Evolutionary conservation across 2,888 invertebrate genomes (phyloP).

Genomic region (Tiliacea citrago): DNA sequence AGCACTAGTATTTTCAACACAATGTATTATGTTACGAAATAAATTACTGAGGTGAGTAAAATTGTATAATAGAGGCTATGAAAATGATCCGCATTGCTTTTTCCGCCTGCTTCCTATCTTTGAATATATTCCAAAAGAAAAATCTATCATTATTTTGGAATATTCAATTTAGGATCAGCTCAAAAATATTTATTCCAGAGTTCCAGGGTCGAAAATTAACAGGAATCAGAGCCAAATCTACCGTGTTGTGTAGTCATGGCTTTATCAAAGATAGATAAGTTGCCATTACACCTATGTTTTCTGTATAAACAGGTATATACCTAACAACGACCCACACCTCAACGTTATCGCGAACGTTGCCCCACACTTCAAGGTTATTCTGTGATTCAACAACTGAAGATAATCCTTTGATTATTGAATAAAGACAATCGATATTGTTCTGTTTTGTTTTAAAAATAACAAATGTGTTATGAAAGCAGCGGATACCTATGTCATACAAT

Average conservation of each 20-base stretch:
- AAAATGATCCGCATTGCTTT: too few relatives aligned
- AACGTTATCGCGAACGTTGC: slow-evolving; percentile 32
- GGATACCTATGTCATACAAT: neutral
- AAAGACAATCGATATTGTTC: slow-evolving; percentile 18
- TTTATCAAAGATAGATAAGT: slow-evolving; percentile 12
- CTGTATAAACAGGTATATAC: neutral
- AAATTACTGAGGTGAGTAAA: too few relatives aligned
- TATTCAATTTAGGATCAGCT: too few relatives aligned
- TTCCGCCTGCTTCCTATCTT: too few relatives aligned
- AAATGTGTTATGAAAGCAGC: neutral
- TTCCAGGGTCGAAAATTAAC: too few relatives aligned
- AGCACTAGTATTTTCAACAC: too few relatives aligned
- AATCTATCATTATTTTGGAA: too few relatives aligned
- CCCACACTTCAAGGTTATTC: slow-evolving; percentile 11
- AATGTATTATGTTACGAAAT: too few relatives aligned
- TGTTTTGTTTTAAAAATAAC: slow-evolving; percentile 13
- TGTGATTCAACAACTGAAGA: slow-evolving; percentile 13
- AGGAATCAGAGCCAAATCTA: too few relatives aligned
- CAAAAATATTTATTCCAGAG: neutral
- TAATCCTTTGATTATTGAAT: slow-evolving; percentile 17
- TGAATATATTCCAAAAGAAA: too few relatives aligned
- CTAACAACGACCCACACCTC: neutral
- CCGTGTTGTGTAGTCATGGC: neutral
- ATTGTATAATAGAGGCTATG: too few relatives aligned
- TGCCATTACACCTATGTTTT: slow-evolving; percentile 13